Evolutionary conservation across 2,888 invertebrate genomes (phyloP).

Genomic region (Gastrophysa polygoni): DNA sequence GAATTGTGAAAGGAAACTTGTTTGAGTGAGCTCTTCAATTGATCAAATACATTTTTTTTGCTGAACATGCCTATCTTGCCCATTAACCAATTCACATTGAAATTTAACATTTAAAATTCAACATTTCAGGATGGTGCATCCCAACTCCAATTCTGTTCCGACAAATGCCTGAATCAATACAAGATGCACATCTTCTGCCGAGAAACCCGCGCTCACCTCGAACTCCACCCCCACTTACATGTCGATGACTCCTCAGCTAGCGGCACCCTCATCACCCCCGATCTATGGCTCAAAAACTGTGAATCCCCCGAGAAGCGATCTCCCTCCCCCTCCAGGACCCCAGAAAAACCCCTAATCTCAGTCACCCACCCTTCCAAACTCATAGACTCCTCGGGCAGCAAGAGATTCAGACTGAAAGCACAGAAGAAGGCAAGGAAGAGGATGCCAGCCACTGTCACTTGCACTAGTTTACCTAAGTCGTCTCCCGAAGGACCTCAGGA

Average conservation of each 20-base stretch:
- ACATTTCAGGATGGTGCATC: slow-evolving; percentile 79
- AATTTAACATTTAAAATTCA: too few relatives aligned
- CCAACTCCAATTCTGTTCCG: slow-evolving; percentile 89
- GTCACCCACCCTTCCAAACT: slow-evolving; percentile 71
- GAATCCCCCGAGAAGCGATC: slow-evolving; percentile 54
- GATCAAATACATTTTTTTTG: too few relatives aligned
- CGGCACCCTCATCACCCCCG: slow-evolving; percentile 78
- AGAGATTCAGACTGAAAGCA: slow-evolving; percentile 54
- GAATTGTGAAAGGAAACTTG: too few relatives aligned
- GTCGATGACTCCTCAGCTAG: slow-evolving; percentile 46
- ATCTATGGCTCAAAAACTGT: slow-evolving; percentile 87
- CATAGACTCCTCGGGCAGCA: slow-evolving; percentile 54
- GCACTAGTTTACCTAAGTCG: slow-evolving; percentile 46
- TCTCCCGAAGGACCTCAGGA: slow-evolving; percentile 53
- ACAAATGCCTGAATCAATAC: slow-evolving; percentile 93
- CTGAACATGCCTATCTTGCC: too few relatives aligned
- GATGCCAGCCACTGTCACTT: slow-evolving; percentile 59
- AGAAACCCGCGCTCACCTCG: slow-evolving; percentile 90
- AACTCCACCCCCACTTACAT: slow-evolving; percentile 78
- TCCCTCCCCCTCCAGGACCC: slow-evolving; percentile 49
- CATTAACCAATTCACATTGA: too few relatives aligned
- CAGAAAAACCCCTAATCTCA: slow-evolving; percentile 61
- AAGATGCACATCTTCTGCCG: slow-evolving; percentile 97
- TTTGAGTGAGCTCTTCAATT: too few relatives aligned
- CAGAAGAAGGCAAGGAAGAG: slow-evolving; percentile 57